Percentiles rank a stretch among this genome's conserved stretches.
phyloP scores from a whole-genome alignment of 2,113 vertebrate species.

The Lycocorax pyrrhopterus region DNA sequence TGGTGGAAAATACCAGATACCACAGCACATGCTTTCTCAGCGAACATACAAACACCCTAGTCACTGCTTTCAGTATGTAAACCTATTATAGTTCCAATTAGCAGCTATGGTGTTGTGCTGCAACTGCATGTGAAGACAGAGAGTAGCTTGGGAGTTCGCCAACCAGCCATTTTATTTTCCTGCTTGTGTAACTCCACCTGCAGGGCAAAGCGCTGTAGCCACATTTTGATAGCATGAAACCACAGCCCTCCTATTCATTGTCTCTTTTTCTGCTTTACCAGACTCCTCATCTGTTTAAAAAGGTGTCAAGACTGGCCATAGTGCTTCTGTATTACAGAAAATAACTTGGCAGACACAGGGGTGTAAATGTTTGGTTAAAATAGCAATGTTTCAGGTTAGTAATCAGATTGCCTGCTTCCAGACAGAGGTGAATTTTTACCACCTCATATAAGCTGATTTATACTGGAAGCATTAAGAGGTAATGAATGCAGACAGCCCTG shows the following conservation, averaged over 20 bases:
- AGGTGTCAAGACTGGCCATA: not conserved
- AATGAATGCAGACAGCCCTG: not conserved
- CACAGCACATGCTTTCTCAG: not conserved
- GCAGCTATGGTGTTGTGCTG: not conserved
- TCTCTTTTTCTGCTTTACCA: not conserved
- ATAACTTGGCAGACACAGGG: not conserved
- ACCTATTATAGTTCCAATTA: not conserved
- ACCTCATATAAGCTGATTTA: not conserved
- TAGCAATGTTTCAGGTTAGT: not conserved
- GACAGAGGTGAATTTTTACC: not conserved
- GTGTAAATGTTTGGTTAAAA: not conserved
- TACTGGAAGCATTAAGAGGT: not conserved
- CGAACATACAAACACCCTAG: not conserved
- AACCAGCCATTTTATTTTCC: not conserved
- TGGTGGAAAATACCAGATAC: not conserved
- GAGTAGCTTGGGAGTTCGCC: not conserved
- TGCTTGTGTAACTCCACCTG: not conserved
- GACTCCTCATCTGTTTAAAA: not conserved
- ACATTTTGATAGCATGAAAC: not conserved
- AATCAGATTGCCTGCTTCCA: not conserved
- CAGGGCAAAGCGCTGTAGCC: not conserved
- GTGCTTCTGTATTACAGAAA: not conserved
- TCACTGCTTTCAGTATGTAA: not conserved
- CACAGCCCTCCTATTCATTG: not conserved
- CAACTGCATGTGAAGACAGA: not conserved